Conservation (phyloP, 2,797 vertebrate species). For the Gymnodraco acuticeps region DNA sequence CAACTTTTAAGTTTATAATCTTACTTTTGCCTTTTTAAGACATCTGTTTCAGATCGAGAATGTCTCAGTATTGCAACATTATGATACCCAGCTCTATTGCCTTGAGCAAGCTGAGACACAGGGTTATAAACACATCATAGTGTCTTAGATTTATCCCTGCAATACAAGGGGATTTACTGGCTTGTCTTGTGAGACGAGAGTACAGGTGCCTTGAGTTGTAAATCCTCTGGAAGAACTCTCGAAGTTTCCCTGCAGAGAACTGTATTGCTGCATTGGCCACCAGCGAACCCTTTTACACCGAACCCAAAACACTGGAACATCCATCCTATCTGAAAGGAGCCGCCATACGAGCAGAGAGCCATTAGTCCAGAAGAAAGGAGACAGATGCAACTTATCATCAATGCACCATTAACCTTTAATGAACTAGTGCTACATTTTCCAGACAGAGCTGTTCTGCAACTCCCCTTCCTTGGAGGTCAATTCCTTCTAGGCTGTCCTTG, state of each 20-base stretch:
- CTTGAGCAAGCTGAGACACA: conserved; percentile 39
- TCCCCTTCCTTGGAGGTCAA: conserved; percentile 45
- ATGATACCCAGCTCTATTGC: conserved; percentile 38
- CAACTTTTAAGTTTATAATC: conserved; percentile 26
- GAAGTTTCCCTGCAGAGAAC: conserved; percentile 12
- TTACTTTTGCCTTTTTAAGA: conserved; percentile 38
- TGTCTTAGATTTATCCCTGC: conserved; percentile 64
- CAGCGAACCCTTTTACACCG: conserved; percentile 10
- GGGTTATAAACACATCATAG: conserved; percentile 62
- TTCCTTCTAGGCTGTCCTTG: conserved; percentile 41
- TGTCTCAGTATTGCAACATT: conserved; percentile 27
- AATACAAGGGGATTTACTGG: conserved; percentile 54
- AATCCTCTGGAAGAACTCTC: conserved; percentile 49
- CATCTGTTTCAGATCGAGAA: conserved; percentile 19
- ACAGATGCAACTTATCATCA: conserved; percentile 67
- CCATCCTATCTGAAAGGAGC: conserved; percentile 54
- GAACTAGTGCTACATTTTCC: conserved; percentile 64
- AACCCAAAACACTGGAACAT: conserved; percentile 36
- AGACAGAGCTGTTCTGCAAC: conserved; percentile 65
- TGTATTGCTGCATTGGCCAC: conserved; percentile 12
- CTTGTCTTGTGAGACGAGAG: conserved; percentile 55
- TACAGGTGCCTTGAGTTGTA: conserved; percentile 47
- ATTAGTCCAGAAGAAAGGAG: conserved; percentile 58
- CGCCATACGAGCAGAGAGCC: conserved; percentile 38
- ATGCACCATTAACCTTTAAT: conserved; percentile 74